Evolutionary conservation across 2,888 invertebrate species (phyloP), one percentile per base, ranked within the genome.

Genomic region (Drosophila prolongata): DNA sequence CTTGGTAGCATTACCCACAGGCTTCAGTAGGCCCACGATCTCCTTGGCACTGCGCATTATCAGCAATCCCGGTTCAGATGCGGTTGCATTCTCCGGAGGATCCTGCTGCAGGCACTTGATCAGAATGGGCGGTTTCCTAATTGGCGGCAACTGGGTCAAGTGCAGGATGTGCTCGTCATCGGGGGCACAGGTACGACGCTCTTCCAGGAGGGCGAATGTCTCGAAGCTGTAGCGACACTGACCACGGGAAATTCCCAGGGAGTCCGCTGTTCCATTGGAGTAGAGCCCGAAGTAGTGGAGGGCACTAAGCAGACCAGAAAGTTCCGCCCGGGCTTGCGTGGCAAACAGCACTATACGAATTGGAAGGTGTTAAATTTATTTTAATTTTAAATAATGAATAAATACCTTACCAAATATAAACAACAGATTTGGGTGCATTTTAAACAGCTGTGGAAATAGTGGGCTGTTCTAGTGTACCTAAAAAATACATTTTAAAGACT

Each of bases 1-100:
- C 74, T 95, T 94, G 2, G 92, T 92, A 0, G 90, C 89, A 71
- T 92, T 92, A 1, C 92, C 92, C 24, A 91, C 75, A 0, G 92
- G 92, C 42, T 91, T 90, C 0, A 92, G 72, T 5, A 92, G 73
- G 2, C 78, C 77, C 1, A 91, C 79, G 43, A 92, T 91, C 1
- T 92, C 92, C 59, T 92, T 91, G 27, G 90, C 82, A 11, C 83
- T 87, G 3, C 81, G 77, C 68, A 92, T 89, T n/a, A 92, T 79
- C 0, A 90, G 87, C 5, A 92, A 60, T 0, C 82, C 81, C 1
- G 67, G 62, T 2, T 14, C 14, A 3, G 19, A 43, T 1, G 9
- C 2, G 0, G 38, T 43, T 1, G 6, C 34, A n/a, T 65, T 76
- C n/a, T 19, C 56, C 5, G 47, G 56, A 4, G 61, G 65, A 1